phyloP scores from a whole-genome alignment of 1,140 invertebrate genomes.

The Meloidogyne hapla region DNA sequence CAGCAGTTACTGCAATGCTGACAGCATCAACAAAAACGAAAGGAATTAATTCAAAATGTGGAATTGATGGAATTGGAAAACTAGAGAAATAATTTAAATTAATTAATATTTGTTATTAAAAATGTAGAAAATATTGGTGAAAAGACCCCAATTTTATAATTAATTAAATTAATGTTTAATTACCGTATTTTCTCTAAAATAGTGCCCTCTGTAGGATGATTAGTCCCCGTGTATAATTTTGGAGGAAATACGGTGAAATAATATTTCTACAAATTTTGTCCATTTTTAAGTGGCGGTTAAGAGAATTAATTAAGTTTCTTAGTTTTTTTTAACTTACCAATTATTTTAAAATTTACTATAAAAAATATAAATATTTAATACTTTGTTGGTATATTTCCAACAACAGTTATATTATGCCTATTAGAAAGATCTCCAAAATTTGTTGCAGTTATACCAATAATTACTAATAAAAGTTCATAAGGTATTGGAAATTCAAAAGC shows the following conservation, averaged over 20 bases:
- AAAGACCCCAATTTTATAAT: too few relatives aligned
- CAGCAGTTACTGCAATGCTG: constrained; percentile 54
- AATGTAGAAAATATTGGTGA: background rate
- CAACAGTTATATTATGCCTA: constrained; percentile 53
- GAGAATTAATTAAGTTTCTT: too few relatives aligned
- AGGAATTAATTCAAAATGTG: constrained; percentile 58
- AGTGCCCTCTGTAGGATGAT: too few relatives aligned
- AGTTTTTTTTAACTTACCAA: too few relatives aligned
- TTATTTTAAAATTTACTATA: too few relatives aligned
- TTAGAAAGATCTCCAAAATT: constrained; percentile 59
- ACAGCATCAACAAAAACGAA: constrained; percentile 52
- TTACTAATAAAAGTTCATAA: constrained; percentile 58
- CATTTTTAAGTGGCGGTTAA: too few relatives aligned
- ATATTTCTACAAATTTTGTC: too few relatives aligned
- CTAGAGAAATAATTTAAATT: constrained; percentile 35
- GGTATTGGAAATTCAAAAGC: constrained; percentile 60
- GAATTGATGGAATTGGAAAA: constrained; percentile 56
- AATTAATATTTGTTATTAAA: too few relatives aligned
- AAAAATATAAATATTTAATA: constrained; percentile 24
- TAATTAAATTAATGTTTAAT: too few relatives aligned
- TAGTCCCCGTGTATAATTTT: too few relatives aligned
- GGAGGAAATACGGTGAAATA: too few relatives aligned
- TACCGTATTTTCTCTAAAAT: too few relatives aligned
- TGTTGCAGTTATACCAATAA: constrained; percentile 63
- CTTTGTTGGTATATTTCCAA: constrained; percentile 60